These are phyloP conservation scores for Anomalospiza imberbis DNA, from an alignment of 2,797 vertebrate genomes.

Conservation along the genomic window DNA sequence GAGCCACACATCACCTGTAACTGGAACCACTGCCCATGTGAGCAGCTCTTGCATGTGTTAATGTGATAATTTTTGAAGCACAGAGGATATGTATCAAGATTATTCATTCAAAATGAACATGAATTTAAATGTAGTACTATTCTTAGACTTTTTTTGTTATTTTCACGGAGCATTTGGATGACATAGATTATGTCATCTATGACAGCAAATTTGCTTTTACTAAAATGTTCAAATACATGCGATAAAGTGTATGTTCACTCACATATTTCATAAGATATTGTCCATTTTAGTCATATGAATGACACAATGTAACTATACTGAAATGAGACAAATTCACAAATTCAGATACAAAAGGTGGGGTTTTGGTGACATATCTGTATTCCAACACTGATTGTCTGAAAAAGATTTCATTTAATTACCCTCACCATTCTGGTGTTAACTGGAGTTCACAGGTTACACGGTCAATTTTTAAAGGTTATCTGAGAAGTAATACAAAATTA, in stretches of 20 bases:
- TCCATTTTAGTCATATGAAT: neutral
- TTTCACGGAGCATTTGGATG: neutral
- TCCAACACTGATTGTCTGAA: neutral
- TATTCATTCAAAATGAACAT: neutral
- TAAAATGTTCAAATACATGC: neutral
- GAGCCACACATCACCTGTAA: neutral
- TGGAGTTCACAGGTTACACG: neutral
- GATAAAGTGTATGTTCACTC: neutral
- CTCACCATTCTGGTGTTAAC: neutral
- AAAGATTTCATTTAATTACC: neutral
- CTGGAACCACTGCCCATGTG: neutral
- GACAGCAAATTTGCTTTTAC: neutral
- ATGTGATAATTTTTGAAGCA: neutral
- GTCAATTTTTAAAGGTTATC: neutral
- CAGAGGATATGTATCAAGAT: neutral
- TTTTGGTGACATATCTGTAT: neutral
- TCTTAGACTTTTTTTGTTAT: neutral
- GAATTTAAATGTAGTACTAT: neutral
- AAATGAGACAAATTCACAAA: neutral
- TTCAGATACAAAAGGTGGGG: accelerated
- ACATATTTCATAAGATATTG: neutral
- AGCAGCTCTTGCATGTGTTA: neutral
- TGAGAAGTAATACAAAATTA: neutral
- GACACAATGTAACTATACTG: neutral
- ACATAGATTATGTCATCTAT: neutral